Base-by-base conservation (phyloP, 2,797 vertebrate genomes). In the Astyanax mexicanus region DNA sequence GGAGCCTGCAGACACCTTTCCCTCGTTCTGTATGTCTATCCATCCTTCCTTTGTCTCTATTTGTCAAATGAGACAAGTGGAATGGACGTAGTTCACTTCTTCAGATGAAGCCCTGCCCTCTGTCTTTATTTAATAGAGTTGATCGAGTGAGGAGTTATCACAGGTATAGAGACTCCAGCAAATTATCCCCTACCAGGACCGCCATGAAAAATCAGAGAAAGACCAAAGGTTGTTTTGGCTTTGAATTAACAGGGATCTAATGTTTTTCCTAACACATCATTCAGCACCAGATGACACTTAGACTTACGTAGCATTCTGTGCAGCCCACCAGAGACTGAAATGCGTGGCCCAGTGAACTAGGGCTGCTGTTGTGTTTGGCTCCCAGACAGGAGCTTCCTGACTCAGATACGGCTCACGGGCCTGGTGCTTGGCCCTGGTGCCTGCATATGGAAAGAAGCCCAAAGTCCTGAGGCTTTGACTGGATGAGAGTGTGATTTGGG, bases 261-360 rank as follows among this genome's bases (percentile, higher is more conserved):
- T 8, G 7, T 2, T 32, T 21, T 69, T 68, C 27, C 66, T 5
- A 29, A 60, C n/a, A 9, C 23, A 29, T 25, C 23, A 29, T 25
- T 68, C 27, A 68, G 52, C 23, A 72, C 37, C 29, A 27, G 37
- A 61, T 38, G 38, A 37, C 47, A 32, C 23, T 58, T 11, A 29
- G 4, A 15, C 23, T 58, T 11, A 29, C 4, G 15, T 38, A 58
- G 15, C 42, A 10, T 42, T 58, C 9, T 21, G 67, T 35, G n/a
- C 11, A 19, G 12, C 23, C 64, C 37, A 68, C 60, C 49, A 47
- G 78, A 79, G 72, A 68, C 83, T 80, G 77, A 80, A 83, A 81
- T 87, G 84, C 84, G 75, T 88, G 21, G 37, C 25, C n/a, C 45
- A 19, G 29, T 66, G 61, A 40, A 38, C 51, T 51, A 47, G 17